A percentile compares a stretch with the other conserved stretches of the same genome.
Conservation (phyloP, 1,140 invertebrate species). For the Piezodorus guildinii region DNA sequence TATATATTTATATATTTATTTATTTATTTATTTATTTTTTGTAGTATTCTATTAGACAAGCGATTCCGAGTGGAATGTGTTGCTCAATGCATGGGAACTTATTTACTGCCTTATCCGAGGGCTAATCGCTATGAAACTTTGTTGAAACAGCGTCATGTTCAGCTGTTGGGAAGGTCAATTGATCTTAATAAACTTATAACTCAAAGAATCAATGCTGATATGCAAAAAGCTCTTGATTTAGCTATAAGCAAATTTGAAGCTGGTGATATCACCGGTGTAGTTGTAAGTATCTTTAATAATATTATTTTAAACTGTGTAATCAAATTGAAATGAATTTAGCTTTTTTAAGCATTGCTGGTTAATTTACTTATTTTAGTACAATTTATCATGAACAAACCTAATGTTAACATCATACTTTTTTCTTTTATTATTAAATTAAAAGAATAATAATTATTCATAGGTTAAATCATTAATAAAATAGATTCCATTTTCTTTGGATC, state of each 20-base stretch:
- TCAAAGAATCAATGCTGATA: slow-evolving; percentile 89
- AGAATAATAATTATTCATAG: no score
- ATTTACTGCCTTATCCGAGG: slow-evolving; percentile 61
- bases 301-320: no score
- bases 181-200: slow-evolving; percentile 94
- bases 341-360: no score
- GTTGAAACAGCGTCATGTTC: slow-evolving; percentile 91
- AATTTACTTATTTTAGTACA: no score
- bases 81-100: slow-evolving; percentile 53
- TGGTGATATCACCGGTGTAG: slow-evolving; percentile 92
- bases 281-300: slow-evolving; percentile 48
- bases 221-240: slow-evolving; percentile 90
- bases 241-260: slow-evolving; percentile 94
- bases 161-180: slow-evolving; percentile 89
- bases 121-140: slow-evolving; percentile 92
- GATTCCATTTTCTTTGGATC: no score
- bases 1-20: no score
- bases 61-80: slow-evolving; percentile 91
- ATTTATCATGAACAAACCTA: no score
- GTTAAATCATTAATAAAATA: no score
- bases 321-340: no score
- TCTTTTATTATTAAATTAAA: no score
- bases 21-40: slow-evolving; percentile 27
- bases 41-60: slow-evolving; percentile 90
- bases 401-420: no score